Percentiles rank a stretch among this genome's conserved stretches.
phyloP scores from a whole-genome alignment of 2,888 invertebrate genomes.

The Eurytoma adleriae region DNA sequence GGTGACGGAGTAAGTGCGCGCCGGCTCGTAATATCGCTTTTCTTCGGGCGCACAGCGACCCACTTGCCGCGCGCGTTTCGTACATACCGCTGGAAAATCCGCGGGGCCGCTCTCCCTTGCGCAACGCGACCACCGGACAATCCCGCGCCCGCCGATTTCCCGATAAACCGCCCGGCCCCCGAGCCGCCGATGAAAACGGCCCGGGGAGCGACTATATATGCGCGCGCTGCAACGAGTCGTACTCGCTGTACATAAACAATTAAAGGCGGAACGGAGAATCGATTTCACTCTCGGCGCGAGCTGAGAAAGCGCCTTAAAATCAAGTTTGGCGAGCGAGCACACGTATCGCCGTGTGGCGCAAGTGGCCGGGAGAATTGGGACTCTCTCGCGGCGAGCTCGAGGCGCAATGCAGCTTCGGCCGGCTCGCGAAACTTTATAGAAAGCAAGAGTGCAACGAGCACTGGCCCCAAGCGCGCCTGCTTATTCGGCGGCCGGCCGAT shows the following conservation, averaged over 20 bases:
- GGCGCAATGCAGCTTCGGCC: background rate
- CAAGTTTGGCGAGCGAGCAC: conserved; percentile 52
- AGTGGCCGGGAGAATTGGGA: conserved; percentile 46
- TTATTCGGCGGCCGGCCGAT: background rate
- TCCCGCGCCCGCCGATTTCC: no score
- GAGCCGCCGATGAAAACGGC: background rate
- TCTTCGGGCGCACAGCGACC: conserved; percentile 2
- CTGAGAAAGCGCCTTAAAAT: conserved; percentile 55
- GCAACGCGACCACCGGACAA: no score
- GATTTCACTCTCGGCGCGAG: conserved; percentile 54
- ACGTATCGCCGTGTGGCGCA: conserved; percentile 9
- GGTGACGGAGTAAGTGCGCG: conserved; percentile 12
- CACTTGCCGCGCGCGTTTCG: conserved; percentile 9
- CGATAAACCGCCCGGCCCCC: no score
- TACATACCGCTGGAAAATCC: background rate
- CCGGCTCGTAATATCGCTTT: background rate
- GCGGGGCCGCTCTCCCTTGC: background rate
- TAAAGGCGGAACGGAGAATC: conserved; percentile 54
- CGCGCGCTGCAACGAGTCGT: background rate
- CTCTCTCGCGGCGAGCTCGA: conserved; percentile 29
- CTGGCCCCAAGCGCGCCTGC: background rate
- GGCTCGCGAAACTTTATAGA: conserved; percentile 49
- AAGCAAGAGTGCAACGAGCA: conserved; percentile 50
- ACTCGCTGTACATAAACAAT: conserved; percentile 38
- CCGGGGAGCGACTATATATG: background rate